These are phyloP conservation scores for Drosophila melanogaster DNA, from an alignment of 1,140 invertebrate species.

Conservation along the genomic window DNA sequence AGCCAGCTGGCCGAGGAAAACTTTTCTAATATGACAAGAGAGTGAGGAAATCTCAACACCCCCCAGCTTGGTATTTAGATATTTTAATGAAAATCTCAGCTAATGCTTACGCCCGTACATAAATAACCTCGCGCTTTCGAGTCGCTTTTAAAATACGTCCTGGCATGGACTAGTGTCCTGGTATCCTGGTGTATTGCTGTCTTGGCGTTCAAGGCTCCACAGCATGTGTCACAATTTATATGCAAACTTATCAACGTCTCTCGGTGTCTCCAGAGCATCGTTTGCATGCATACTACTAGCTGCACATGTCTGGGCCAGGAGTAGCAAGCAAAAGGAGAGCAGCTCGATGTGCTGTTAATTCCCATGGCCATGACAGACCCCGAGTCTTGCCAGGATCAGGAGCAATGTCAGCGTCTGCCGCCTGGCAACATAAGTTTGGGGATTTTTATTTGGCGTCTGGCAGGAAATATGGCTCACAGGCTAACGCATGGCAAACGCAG, in stretches of 20 bases:
- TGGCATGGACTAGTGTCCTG: background rate
- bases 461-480: constrained; percentile 75
- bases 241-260: constrained; percentile 81
- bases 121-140: constrained; percentile 55
- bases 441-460: constrained; percentile 79
- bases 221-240: constrained; percentile 79
- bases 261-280: constrained; percentile 72
- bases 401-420: constrained; percentile 45
- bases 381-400: constrained; percentile 22
- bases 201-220: constrained; percentile 10
- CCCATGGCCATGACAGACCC: constrained; percentile 51
- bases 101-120: constrained; percentile 71
- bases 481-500: constrained; percentile 79
- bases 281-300: constrained; percentile 65
- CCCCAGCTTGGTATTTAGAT: constrained; percentile 47
- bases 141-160: constrained; percentile 54
- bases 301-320: constrained; percentile 36
- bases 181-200: background rate
- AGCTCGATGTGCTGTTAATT: constrained; percentile 75
- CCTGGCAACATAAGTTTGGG: constrained; percentile 76
- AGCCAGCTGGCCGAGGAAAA: constrained; percentile 36
- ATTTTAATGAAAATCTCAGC: constrained; percentile 79
- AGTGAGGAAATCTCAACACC: background rate
- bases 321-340: constrained; percentile 16
- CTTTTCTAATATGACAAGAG: constrained; percentile 54